Base-by-base conservation (phyloP, 1,140 invertebrate species). In the Scaptomyza hsui region DNA sequence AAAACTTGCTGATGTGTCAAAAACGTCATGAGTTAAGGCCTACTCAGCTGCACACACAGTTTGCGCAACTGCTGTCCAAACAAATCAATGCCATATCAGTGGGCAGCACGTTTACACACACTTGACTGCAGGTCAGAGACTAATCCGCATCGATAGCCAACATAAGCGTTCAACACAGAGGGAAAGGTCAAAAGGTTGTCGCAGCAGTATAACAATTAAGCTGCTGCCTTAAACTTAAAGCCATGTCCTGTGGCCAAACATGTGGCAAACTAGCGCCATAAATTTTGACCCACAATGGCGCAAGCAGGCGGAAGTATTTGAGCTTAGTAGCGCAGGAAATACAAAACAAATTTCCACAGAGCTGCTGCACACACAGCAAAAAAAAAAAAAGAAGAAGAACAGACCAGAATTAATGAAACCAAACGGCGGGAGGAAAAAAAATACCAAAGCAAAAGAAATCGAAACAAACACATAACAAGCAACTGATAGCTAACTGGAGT, bases 301-400 rank as follows among this genome's bases (percentile, higher is more conserved):
- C 63, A 77, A 86, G 71, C 62, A 61, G 56, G 77, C 81, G 81
- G 81, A 86, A 85, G 82, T 73, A 81, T 85, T 86, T 80, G 49
- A 78, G 73, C 62, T 88, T 62, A 69, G 61, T 51, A 49, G 52
- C 60, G 53, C 70, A 68, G 82, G 82, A 81, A 85, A 88, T 71
- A 86, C 77, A 81, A 88, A 77, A 86, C 77, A 85, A 85, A 86
- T 85, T 82, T 80, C 61, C 61, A 9, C 37, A 63, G 12, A 59
- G 32, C 45, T 53, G 57, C 32, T 59, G n/a, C 26, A 26, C 57
- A 32, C 16, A 42, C 12, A 32, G 44, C n/a, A 4, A 45, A 21
- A 4, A 21, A 21, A 21, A 21, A 21, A 21, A 21, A 2, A 4
- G 4, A 21, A 4, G 4, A 21, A 4, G 19, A 10, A 29, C 26